Percentiles rank a stretch among this genome's conserved stretches.
phyloP scores from a whole-genome alignment of 2,888 invertebrate genomes.

The Aphodius sticticus region DNA sequence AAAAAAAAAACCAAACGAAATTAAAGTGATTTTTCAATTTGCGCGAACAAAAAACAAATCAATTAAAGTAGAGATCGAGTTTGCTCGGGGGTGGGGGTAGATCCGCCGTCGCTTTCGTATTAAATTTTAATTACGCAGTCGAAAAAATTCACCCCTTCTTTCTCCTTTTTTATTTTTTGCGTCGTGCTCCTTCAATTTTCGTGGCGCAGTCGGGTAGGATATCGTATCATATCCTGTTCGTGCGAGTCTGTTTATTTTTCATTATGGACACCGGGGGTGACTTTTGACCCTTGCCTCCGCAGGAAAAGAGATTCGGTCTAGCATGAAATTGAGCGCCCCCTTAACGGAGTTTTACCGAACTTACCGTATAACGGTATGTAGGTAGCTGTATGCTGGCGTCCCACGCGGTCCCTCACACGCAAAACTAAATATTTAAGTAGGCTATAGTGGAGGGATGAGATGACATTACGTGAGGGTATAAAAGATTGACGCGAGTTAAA shows the following conservation, averaged over 20 bases:
- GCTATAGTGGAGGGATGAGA: background rate
- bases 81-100: too few species aligned
- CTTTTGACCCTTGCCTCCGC: constrained; percentile 15
- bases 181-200: constrained; percentile 4
- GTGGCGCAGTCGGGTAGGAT: constrained; percentile 14
- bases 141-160: background rate
- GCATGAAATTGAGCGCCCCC: constrained; percentile 11
- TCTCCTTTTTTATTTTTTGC: background rate
- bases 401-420: background rate
- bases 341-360: constrained; percentile 18
- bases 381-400: background rate
- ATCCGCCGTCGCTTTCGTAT: background rate
- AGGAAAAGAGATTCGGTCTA: constrained; percentile 8
- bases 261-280: constrained; percentile 16
- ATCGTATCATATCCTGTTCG: constrained; percentile 20
- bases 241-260: constrained; percentile 23
- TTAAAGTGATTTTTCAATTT: constrained; percentile 4
- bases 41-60: background rate
- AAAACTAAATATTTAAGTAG: background rate
- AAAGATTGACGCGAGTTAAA: background rate
- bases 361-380: background rate
- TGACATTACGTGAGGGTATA: background rate
- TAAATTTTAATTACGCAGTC: constrained; percentile 19
- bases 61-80: background rate
- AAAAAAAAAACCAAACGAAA: background rate